phyloP scores from a whole-genome alignment of 2,797 vertebrate genomes.

The Prionace glauca region DNA sequence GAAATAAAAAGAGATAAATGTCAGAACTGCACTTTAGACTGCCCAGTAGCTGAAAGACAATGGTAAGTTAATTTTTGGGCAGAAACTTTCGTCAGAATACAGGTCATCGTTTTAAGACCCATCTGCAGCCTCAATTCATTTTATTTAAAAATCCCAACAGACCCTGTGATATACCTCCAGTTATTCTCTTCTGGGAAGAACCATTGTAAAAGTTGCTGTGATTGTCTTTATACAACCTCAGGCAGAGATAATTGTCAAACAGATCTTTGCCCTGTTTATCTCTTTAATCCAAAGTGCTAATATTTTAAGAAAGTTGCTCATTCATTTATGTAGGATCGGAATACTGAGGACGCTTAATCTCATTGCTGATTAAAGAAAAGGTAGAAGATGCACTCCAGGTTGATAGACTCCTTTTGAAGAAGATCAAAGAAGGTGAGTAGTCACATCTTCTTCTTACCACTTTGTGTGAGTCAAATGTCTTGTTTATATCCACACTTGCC shows the following conservation, averaged over 20 bases:
- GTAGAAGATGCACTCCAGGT: constrained; percentile 21
- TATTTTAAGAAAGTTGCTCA: not conserved
- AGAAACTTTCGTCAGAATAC: not conserved
- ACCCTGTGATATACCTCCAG: not conserved
- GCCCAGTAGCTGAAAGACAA: not conserved
- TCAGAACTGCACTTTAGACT: not conserved
- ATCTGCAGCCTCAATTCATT: not conserved
- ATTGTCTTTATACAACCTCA: not conserved
- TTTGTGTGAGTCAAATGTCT: not conserved
- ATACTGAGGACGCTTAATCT: not conserved
- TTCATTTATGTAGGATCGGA: not conserved
- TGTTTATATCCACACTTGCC: not conserved
- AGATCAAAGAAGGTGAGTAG: constrained; percentile 34
- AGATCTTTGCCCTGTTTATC: not conserved
- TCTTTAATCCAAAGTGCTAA: not conserved
- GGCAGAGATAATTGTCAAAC: not conserved
- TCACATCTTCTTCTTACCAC: not conserved
- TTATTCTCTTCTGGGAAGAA: not conserved
- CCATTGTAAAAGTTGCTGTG: not conserved
- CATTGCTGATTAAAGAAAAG: not conserved
- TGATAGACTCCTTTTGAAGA: constrained; percentile 35
- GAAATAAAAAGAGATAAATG: no score
- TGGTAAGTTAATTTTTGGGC: not conserved
- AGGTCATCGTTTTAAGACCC: not conserved
- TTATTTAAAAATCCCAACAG: not conserved